Evolutionary conservation across 1,140 invertebrate species (phyloP), one percentile per base, ranked within the genome.

Genomic region (Phocides pigmalion): DNA sequence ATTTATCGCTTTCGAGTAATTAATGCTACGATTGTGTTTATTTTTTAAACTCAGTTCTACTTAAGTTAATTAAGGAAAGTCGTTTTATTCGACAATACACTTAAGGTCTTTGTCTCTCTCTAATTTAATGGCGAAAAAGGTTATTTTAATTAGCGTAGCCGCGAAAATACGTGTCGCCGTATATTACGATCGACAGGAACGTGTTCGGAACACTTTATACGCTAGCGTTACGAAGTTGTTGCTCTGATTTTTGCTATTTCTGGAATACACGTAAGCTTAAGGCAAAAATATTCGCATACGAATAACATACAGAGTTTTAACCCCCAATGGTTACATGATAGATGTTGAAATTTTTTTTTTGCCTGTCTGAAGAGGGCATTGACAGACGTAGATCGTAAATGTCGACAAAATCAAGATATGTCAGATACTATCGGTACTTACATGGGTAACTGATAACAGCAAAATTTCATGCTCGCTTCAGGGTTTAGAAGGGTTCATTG

Each of bases 1-100:
- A 82, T 82, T 81, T 84, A 81, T 81, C 72, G 72, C 59, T 47
- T 67, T 51, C 51, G 50, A 68, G 70, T 76, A 79, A 81, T 81
- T 82, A 81, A 81, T 79, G 74, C 62, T 62, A 59, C 66, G 47
- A 66, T 69, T 69, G 66, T 74, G 39, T 62, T 25, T 64, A 66
- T 66, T 79, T 76, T 72, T 76, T 70, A 50, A 64, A 46, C 41
- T 58, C 53, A 61, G 58, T 39, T 67, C 49, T 54, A 41, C 47
- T 72, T 41, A n/a, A 64, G 54, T 74, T 74, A 70, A 74, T 74
- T 74, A 70, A 74, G 50, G 62, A 46, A 53, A 63, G 62, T 51
- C 15, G 41, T 44, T 63, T 53, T 53, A 53, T 63, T 49, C 58
- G 42, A 61, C 39, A 53, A 63, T 44, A 44, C 15, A 9, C 39